Evolutionary conservation across 2,113 vertebrate genomes (phyloP), one percentile per base, ranked within the genome.

Genomic region (Cynopterus brachyotis): DNA sequence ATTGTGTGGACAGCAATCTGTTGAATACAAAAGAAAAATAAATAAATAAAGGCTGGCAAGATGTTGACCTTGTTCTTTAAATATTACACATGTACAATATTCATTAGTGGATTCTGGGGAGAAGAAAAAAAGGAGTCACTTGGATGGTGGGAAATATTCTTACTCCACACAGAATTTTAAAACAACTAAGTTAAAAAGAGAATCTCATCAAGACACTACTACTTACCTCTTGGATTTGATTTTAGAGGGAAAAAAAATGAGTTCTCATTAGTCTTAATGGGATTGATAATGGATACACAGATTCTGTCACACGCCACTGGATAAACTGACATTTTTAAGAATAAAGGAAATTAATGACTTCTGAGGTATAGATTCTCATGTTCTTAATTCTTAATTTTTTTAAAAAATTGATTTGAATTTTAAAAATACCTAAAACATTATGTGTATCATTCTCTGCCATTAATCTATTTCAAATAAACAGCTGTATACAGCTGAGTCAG

Each of bases 21-120:
- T 96, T 98, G 97, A 98, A 72, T 40, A 94, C 94, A 97, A 98
- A 98, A 97, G 91, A 81, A 98, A 98, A 98, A 91, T 96, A 97
- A 98, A 98, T 98, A 98, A 98, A 98, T 94, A 96, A 96, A 95
- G 95, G 95, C 84, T 30, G 93, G 90, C 81, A 94, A 85, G 96
- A 80, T 80, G 72, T 70, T 59, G 93, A 78, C 37, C 78, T 73
- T 50, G 86, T 0, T 50, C 66, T 85, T 73, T 75, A n/a, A 37
- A 35, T 20, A 96, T 69, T 90, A 72, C 96, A 79, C 12, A 35
- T 55, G 92, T 73, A 20, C 2, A 17, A 9, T 1, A 0, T 6
- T 0, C n/a, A 10, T 30, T 42, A 53, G 7, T 50, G 16, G 79
- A 30, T 55, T 57, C 24, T 30, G n/a, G 62, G 32, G 57, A 24